Evolutionary conservation across 2,797 vertebrate genomes (phyloP).

Genomic region (Huso huso): DNA sequence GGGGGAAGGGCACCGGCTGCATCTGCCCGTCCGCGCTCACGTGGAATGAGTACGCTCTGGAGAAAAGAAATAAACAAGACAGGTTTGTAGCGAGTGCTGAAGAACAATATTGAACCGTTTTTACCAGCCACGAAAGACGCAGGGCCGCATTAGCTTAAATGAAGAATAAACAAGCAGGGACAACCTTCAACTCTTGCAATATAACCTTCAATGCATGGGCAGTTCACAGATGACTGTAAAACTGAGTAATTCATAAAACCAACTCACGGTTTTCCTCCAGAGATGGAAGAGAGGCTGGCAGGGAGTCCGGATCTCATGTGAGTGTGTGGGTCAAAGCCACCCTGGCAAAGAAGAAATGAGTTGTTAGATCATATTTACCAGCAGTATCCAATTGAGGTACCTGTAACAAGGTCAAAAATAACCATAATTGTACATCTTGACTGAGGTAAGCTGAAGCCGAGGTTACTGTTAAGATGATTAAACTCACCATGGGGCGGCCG

Average conservation of each 20-base stretch:
- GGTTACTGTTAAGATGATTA: no score
- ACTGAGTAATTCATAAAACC: background rate
- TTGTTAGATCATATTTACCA: background rate
- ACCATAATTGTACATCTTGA: no score
- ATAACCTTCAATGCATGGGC: background rate
- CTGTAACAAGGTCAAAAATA: no score
- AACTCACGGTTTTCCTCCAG: slow-evolving; percentile 90
- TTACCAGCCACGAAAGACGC: background rate
- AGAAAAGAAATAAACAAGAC: background rate
- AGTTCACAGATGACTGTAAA: background rate
- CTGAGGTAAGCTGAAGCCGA: no score
- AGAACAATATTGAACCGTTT: background rate
- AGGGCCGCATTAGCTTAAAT: no score
- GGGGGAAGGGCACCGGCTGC: slow-evolving; percentile 73
- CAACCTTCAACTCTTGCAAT: background rate
- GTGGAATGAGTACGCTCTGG: slow-evolving; percentile 71
- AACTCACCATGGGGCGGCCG: slow-evolving; percentile 83
- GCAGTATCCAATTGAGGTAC: background rate
- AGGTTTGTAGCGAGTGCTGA: background rate
- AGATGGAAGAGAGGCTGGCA: slow-evolving; percentile 81
- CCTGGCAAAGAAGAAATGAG: slow-evolving; percentile 46
- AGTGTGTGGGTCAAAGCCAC: slow-evolving; percentile 86
- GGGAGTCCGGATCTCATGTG: slow-evolving; percentile 86
- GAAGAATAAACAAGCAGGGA: background rate
- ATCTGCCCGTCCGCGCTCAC: slow-evolving; percentile 72